A percentile compares a stretch with the other conserved stretches of the same genome.
Evolutionary conservation across 53 echinoderm and acorn worm genomes (phyloP).

Genomic region (Apostichopus leukothele): DNA sequence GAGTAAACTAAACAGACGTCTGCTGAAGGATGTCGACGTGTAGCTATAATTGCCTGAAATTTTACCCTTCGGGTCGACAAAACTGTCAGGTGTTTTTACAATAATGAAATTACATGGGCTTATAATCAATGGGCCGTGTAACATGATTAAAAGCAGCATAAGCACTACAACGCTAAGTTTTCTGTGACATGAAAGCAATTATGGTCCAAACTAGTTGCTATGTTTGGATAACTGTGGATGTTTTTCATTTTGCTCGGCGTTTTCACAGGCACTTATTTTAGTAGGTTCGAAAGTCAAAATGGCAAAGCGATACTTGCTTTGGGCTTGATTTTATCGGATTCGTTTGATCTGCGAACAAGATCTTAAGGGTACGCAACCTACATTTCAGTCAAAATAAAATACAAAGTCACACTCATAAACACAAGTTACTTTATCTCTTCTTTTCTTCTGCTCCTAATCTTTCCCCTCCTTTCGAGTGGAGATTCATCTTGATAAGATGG

Average conservation of each 20-base stretch:
- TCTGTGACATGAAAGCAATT: neutral
- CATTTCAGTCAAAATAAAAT: neutral
- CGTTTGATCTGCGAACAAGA: neutral
- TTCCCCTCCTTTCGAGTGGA: neutral
- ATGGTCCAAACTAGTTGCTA: neutral
- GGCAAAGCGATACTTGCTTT: neutral
- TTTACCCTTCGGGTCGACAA: constrained; percentile 17
- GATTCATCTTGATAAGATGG: neutral
- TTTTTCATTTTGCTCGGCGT: neutral
- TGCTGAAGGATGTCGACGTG: neutral
- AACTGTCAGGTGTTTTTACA: constrained; percentile 36
- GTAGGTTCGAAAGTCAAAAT: neutral
- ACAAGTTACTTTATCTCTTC: neutral
- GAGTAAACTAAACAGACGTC: neutral
- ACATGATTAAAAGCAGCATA: neutral
- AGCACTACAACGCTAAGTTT: neutral
- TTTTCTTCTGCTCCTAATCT: too few species aligned
- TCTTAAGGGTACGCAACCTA: neutral
- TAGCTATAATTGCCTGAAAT: constrained; percentile 23
- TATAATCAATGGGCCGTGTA: constrained; percentile 16
- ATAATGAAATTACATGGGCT: constrained; percentile 27
- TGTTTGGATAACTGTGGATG: neutral
- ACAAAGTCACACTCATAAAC: too few species aligned
- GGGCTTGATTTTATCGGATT: neutral
- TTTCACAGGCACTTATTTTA: neutral